Percentiles rank a stretch among this genome's conserved stretches.
Evolutionary conservation across 1,140 invertebrate genomes (phyloP).

Genomic region (Oscheius sp.): DNA sequence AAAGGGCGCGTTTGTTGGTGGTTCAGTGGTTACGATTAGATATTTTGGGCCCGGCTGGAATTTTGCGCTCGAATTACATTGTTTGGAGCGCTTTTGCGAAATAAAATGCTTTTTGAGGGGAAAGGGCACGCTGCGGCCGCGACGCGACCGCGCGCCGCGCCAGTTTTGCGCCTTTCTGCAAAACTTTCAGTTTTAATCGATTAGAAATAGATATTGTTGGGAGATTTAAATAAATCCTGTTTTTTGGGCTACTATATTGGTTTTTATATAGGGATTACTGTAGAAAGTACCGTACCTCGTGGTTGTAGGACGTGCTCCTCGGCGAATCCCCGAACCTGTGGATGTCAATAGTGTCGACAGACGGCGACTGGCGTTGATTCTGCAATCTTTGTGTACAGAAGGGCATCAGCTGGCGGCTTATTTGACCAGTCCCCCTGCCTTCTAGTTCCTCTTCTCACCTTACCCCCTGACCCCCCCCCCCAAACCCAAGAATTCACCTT

Average conservation of each 20-base stretch:
- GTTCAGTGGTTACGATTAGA: too few relatives aligned
- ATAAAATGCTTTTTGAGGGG: too few relatives aligned
- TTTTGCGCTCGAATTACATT: too few relatives aligned
- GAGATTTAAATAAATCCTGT: background rate
- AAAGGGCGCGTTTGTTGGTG: too few relatives aligned
- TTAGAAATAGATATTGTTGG: background rate
- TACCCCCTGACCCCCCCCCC: background rate
- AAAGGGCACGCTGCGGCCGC: too few relatives aligned
- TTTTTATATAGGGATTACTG: background rate
- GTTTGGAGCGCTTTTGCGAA: too few relatives aligned
- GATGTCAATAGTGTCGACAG: background rate
- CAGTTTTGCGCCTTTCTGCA: too few relatives aligned
- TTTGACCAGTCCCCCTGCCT: background rate
- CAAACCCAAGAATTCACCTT: background rate
- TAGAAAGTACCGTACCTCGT: conserved; percentile 9
- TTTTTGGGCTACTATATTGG: background rate
- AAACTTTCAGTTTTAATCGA: too few relatives aligned
- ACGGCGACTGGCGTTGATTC: conserved; percentile 19
- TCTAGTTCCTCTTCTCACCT: background rate
- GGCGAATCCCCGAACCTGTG: conserved; percentile 15
- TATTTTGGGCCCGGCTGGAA: too few relatives aligned
- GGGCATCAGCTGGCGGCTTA: background rate
- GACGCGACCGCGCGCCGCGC: too few relatives aligned
- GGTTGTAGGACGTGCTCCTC: background rate
- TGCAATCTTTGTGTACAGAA: conserved; percentile 7